Evolutionary conservation across 1,140 invertebrate genomes (phyloP), one percentile per base, ranked within the genome.

Genomic region (Lysiphlebus fabarum): DNA sequence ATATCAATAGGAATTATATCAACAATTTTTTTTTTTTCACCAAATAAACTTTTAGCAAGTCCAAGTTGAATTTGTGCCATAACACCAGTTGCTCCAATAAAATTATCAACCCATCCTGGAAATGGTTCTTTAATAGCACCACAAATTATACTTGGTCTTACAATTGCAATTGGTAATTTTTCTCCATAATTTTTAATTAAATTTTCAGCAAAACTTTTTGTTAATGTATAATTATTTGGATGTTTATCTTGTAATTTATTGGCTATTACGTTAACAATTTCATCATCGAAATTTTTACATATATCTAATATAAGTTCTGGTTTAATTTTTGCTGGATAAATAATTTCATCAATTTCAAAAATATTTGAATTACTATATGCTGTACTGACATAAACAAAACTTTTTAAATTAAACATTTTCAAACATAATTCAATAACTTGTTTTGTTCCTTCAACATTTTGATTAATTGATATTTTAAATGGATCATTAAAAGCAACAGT

Each of bases 31-130:
- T 85, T 77, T 42, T 85, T 79, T 41, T 90, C 81, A 58, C 91
- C 91, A 33, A 90, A 83, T 59, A 95, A 92, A 12, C 87, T 90
- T 62, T 92, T 85, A 36, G 96, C 86, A 0, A 92, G 87, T 1
- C 94, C 95, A 69, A 92, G 86, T 8, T 90, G 88, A 59, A 91
- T 89, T 74, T 92, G 90, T 84, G 90, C 89, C 72, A 92, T 85
- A 37, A 92, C 86, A 14, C 86, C 75, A 44, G 77, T 88, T n/a
- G 89, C 84, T 44, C 95, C 95, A 73, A 90, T 93, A n/a, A 93
- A 83, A 68, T 96, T 98, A 74, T 99, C 96, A 50, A 96, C 90
- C 96, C 96, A 99, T 1, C 95, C 93, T 0, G 89, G 88, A 70
- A 83, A 87, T 0, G 90, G 90, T 71, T 92, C 90, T 61, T 84